Evolutionary conservation across 2,888 invertebrate species (phyloP).

Genomic region (Empis stercorea): DNA sequence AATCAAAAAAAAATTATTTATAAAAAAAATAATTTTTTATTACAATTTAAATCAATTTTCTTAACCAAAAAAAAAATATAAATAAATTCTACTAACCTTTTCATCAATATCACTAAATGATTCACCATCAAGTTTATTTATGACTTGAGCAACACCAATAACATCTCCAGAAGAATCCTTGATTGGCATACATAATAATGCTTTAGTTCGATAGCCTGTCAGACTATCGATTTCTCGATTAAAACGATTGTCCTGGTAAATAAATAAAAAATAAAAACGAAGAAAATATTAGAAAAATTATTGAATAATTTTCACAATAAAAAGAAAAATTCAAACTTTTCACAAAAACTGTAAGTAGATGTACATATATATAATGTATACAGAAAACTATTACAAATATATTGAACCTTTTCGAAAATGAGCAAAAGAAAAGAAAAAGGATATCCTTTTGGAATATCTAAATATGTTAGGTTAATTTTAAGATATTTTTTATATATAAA

Average conservation of each 20-base stretch:
- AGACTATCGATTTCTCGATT: constrained; percentile 87
- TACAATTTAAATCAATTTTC: no score
- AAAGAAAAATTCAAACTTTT: background rate
- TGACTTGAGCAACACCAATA: constrained; percentile 93
- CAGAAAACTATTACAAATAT: background rate
- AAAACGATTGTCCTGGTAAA: constrained; percentile 68
- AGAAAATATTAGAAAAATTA: constrained; percentile 2
- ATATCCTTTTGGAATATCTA: no score
- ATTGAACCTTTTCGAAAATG: no score
- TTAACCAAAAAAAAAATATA: no score
- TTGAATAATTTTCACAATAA: background rate
- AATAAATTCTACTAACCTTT: constrained; percentile 28
- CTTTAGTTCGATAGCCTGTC: constrained; percentile 86
- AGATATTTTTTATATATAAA: no score
- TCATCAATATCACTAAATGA: constrained; percentile 80
- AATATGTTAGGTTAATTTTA: no score
- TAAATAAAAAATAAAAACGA: constrained; percentile 7
- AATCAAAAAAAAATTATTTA: no score
- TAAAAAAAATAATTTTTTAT: no score
- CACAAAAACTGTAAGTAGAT: no score
- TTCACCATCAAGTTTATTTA: constrained; percentile 77
- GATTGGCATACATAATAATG: constrained; percentile 90
- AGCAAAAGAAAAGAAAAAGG: background rate
- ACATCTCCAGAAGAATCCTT: constrained; percentile 90
- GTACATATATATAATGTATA: no score